Base-by-base conservation (phyloP, 2,888 invertebrate species). In the Metacarcinus magister region DNA sequence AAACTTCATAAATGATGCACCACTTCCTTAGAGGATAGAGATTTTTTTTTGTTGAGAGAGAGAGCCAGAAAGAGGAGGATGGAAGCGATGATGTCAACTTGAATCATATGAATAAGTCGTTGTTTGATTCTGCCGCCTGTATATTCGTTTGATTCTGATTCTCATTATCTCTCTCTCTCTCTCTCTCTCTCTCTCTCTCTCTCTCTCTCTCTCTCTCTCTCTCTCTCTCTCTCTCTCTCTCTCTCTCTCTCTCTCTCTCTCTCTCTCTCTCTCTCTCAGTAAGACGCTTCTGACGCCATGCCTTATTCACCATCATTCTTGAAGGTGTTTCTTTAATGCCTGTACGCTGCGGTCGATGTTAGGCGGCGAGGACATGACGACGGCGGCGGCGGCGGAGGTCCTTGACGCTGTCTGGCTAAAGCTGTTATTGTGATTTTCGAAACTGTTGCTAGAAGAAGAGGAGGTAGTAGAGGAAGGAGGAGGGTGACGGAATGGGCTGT, bases 51-150 rank as follows among this genome's bases (percentile, higher is more conserved):
- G n/a, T n/a, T n/a, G n/a, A n/a, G n/a, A n/a, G n/a, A n/a, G n/a
- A n/a, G n/a, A n/a, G n/a, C n/a, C n/a, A n/a, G n/a, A n/a, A 19
- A 67, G 19, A 67, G 48, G n/a, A n/a, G n/a, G n/a, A n/a, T n/a
- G n/a, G n/a, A n/a, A n/a, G n/a, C 5, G 19, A 10, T 82, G 28
- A 82, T 32, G 82, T 13, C 28, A 32, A 82, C 2, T 82, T 82
- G 82, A 82, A 82, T 82, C 7, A 82, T 32, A 82, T 82, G 82
- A 82, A 82, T 82, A 82, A 82, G 82, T 82, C 82, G 28, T 82
- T 82, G 82, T 82, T 82, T 82, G 82, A 10, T 32, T 13, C 82
- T 7, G 82, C 5, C 5, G 54, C n/a, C 67, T 67, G n/a, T n/a
- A n/a, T n/a, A n/a, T n/a, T n/a, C n/a, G n/a, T n/a, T n/a, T n/a